A percentile compares a stretch with the other conserved stretches of the same genome.
phyloP scores from a whole-genome alignment of 2,113 vertebrate species.

The Chaenocephalus aceratus region DNA sequence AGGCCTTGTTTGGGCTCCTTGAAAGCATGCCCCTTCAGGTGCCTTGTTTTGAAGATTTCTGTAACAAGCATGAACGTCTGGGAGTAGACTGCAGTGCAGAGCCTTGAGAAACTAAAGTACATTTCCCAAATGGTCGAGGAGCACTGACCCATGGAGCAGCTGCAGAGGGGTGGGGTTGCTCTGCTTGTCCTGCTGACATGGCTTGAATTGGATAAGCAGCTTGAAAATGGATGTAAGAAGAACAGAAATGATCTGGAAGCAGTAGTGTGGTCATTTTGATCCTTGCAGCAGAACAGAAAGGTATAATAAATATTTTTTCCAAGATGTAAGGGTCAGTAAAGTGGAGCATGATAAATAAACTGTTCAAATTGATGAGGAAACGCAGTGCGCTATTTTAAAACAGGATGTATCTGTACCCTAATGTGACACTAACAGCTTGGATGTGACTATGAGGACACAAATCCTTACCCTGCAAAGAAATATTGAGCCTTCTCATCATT shows the following conservation, averaged over 20 bases:
- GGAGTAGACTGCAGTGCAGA: conserved; percentile 30
- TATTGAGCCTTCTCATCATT: conserved; percentile 21
- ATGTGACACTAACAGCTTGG: neutral
- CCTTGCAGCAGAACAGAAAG: conserved; percentile 2
- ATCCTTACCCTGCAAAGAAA: conserved; percentile 8
- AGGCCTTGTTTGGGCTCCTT: conserved; percentile 22
- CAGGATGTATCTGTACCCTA: neutral
- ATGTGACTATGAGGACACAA: conserved; percentile 24
- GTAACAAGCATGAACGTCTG: conserved; percentile 18
- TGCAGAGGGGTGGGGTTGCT: conserved; percentile 33
- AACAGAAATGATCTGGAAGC: conserved; percentile 26
- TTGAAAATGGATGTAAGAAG: conserved; percentile 43
- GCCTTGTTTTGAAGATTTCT: conserved; percentile 24
- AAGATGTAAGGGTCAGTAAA: conserved; percentile 1
- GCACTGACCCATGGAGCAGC: conserved; percentile 41
- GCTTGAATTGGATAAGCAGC: conserved; percentile 56
- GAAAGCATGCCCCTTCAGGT: conserved; percentile 29
- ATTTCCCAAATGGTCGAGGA: conserved; percentile 38
- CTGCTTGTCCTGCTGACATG: conserved; percentile 48
- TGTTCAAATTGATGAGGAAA: neutral
- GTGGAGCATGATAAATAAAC: neutral
- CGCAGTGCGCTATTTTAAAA: neutral
- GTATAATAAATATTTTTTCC: neutral
- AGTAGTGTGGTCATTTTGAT: conserved; percentile 19
- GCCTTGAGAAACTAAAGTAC: conserved; percentile 24